A percentile compares a stretch with the other conserved stretches of the same genome.
Evolutionary conservation across 2,113 vertebrate genomes (phyloP).

Genomic region (Psettodes erumei): DNA sequence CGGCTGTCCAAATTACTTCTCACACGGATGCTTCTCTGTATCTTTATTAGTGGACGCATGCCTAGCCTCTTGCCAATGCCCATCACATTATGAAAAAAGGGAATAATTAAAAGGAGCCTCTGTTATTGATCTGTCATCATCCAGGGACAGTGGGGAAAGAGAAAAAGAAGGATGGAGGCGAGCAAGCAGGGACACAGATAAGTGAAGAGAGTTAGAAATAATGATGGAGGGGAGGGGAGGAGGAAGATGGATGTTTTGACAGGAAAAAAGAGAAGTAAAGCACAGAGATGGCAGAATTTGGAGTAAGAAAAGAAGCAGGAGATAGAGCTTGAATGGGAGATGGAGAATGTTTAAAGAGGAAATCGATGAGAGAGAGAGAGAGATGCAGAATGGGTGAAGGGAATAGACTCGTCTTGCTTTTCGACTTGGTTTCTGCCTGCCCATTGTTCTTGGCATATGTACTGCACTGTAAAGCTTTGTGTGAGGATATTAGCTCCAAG

Average conservation of each 20-base stretch:
- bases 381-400: not conserved
- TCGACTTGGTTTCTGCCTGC: slow-evolving; percentile 10
- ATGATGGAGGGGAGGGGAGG: not conserved
- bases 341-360: slow-evolving; percentile 28
- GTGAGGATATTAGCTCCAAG: too few species aligned
- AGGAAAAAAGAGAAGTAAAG: not conserved
- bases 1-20: slow-evolving; percentile 45
- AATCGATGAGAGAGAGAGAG: slow-evolving; percentile 12
- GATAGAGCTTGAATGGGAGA: slow-evolving; percentile 21
- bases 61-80: slow-evolving; percentile 16
- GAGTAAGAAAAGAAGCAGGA: slow-evolving; percentile 4
- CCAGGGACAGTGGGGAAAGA: not conserved
- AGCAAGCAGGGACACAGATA: not conserved
- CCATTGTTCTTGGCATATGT: too few species aligned
- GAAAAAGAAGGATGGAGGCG: not conserved
- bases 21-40: slow-evolving; percentile 25
- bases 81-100: slow-evolving; percentile 48
- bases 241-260: not conserved
- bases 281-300: not conserved
- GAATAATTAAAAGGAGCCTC: slow-evolving; percentile 51
- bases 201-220: slow-evolving; percentile 8
- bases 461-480: too few species aligned
- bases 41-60: slow-evolving; percentile 47
- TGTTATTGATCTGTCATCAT: slow-evolving; percentile 57
- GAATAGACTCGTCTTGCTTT: not conserved